Conservation (phyloP, 2,113 vertebrate species). For the Deroptyus accipitrinus region DNA sequence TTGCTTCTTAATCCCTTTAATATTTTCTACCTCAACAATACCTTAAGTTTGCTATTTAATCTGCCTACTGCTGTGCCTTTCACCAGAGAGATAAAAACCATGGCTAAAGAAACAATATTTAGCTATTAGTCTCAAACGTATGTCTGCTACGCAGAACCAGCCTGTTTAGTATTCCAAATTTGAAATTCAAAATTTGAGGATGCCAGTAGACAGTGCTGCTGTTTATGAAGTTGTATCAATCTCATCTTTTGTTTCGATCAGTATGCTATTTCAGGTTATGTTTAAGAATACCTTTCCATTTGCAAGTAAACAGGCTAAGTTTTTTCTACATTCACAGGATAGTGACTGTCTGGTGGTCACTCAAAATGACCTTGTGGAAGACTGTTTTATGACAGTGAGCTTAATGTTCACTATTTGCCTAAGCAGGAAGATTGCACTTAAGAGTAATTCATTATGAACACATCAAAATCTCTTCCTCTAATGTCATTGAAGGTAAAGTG, state of each 20-base stretch:
- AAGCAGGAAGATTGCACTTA: not conserved
- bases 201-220: accelerated
- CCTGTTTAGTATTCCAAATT: not conserved
- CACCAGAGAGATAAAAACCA: not conserved
- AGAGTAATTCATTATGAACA: not conserved
- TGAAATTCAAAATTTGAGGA: not conserved
- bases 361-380: not conserved
- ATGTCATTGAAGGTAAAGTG: not conserved
- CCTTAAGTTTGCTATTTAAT: not conserved
- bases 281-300: not conserved
- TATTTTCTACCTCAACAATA: not conserved
- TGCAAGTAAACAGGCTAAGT: not conserved
- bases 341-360: not conserved
- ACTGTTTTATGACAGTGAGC: not conserved
- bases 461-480: not conserved
- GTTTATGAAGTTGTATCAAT: not conserved
- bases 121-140: not conserved
- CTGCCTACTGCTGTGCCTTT: not conserved
- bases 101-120: not conserved
- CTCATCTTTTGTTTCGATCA: not conserved
- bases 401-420: not conserved
- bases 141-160: not conserved
- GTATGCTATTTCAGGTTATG: not conserved
- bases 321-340: not conserved
- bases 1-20: not conserved